Percentiles rank a stretch among this genome's conserved stretches.
These are phyloP conservation scores for Stigmatopora argus DNA, from an alignment of 2,113 vertebrate genomes.

Conservation along the genomic window DNA sequence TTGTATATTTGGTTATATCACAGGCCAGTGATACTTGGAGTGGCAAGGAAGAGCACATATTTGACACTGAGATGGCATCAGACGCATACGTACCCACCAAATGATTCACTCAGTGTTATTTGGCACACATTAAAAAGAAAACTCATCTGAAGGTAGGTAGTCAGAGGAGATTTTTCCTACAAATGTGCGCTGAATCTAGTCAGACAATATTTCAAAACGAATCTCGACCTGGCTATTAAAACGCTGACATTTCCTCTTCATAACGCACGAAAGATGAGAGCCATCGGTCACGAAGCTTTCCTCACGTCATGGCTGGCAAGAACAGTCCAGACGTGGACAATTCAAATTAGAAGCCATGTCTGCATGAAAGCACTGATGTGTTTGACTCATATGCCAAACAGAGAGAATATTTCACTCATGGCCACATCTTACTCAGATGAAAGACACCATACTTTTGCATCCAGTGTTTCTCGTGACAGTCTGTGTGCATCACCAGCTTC, in stretches of 20 bases:
- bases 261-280: slow-evolving; percentile 10
- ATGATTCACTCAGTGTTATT: slow-evolving; percentile 29
- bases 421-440: slow-evolving; percentile 37
- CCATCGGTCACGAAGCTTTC: slow-evolving; percentile 24
- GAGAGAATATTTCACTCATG: slow-evolving; percentile 28
- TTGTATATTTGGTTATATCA: slow-evolving; percentile 41
- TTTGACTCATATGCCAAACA: slow-evolving; percentile 43
- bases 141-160: slow-evolving; percentile 19
- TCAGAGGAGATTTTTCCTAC: slow-evolving; percentile 21
- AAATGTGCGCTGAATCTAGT: slow-evolving; percentile 26
- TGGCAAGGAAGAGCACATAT: slow-evolving; percentile 39
- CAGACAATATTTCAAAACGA: slow-evolving; percentile 28
- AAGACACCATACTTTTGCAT: slow-evolving; percentile 16
- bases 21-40: slow-evolving; percentile 39
- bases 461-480: slow-evolving; percentile 6
- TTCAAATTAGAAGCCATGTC: slow-evolving; percentile 49
- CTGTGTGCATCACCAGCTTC: slow-evolving; percentile 5
- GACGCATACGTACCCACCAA: slow-evolving; percentile 1
- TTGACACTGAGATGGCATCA: slow-evolving; percentile 35
- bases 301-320: slow-evolving; percentile 38
- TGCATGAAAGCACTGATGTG: slow-evolving; percentile 42
- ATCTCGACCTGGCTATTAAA: slow-evolving; percentile 14
- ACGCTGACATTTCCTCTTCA: slow-evolving; percentile 3
- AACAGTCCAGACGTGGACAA: slow-evolving; percentile 27
- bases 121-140: slow-evolving; percentile 18